Base-by-base conservation (phyloP, 2,888 invertebrate species). In the Agonum fuliginosum region DNA sequence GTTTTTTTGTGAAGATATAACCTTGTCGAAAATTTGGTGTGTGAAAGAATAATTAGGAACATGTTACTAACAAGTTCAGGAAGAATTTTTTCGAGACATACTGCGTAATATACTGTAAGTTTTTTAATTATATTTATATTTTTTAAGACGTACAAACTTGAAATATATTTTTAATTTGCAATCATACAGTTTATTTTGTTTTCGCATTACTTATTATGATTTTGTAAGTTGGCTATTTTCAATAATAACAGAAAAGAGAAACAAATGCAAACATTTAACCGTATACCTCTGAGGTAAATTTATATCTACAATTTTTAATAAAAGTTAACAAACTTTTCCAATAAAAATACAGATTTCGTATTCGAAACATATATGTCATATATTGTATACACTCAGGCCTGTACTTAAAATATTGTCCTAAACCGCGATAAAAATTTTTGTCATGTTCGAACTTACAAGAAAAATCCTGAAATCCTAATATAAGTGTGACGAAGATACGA, bases 391-490 rank as follows among this genome's bases (percentile, higher is more conserved):
- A 62, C 8, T 5, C 27, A 30, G 34, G 27, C 3, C 78, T 51
- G 72, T 78, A 78, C 79, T 80, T 80, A 81, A 81, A 80, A 81
- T 81, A 79, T 80, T 81, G 77, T 80, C 78, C 80, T 81, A 82
- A 82, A 75, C 80, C 80, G 80, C 81, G 74, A 82, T 82, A 82
- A 82, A 82, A 79, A 82, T 81, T 82, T 82, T 80, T 80, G 78
- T 79, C 82, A 82, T 82, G 82, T 81, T 75, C 80, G 79, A 79
- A 80, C 74, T 81, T 80, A 73, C 78, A 67, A 3, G 1, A 34
- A 74, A 30, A 67, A n/a, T n/a, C n/a, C n/a, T n/a, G n/a, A 65
- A 67, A 30, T 51, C 75, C 67, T 14, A 51, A 27, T 20, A 5
- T 22, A n/a, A 24, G 54, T 10, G 3, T 12, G 22, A 54, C n/a